phyloP scores from a whole-genome alignment of 2,797 vertebrate genomes.

The Anableps anableps region DNA sequence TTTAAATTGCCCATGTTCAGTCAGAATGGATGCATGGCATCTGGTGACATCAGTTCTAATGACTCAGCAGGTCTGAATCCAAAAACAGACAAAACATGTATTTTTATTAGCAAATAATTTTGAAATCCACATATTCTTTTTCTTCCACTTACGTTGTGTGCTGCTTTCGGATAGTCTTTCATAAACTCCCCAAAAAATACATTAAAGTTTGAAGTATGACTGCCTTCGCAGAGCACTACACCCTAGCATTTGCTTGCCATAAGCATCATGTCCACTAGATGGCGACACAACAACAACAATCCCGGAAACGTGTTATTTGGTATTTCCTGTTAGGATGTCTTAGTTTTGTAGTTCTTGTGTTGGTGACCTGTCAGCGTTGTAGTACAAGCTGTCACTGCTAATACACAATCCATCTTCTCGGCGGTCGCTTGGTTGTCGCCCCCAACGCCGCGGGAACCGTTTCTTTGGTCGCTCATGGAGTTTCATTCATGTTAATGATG shows the following conservation, averaged over 20 bases:
- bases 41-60: too few relatives aligned
- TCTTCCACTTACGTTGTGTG: not conserved
- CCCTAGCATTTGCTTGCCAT: not conserved
- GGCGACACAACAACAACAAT: not conserved
- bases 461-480: conserved; percentile 1
- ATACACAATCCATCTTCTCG: conserved; percentile 20
- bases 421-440: conserved; percentile 5
- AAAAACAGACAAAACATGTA: not conserved
- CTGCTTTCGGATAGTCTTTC: not conserved
- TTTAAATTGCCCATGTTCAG: too few relatives aligned
- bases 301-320: conserved; percentile 34
- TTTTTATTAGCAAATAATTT: not conserved
- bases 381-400: conserved; percentile 65
- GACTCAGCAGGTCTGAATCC: too few relatives aligned
- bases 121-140: not conserved
- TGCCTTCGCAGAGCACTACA: not conserved
- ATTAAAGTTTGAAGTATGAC: not conserved
- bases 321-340: conserved; percentile 54
- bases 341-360: conserved; percentile 73
- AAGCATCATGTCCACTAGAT: conserved; percentile 16
- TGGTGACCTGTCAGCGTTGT: conserved; percentile 77
- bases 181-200: not conserved
- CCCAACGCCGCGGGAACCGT: conserved; percentile 1
- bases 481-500: conserved; percentile 7
- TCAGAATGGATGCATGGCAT: too few relatives aligned